Conservation (phyloP, 2,797 vertebrate species). For the Myiotriccus ornatus region DNA sequence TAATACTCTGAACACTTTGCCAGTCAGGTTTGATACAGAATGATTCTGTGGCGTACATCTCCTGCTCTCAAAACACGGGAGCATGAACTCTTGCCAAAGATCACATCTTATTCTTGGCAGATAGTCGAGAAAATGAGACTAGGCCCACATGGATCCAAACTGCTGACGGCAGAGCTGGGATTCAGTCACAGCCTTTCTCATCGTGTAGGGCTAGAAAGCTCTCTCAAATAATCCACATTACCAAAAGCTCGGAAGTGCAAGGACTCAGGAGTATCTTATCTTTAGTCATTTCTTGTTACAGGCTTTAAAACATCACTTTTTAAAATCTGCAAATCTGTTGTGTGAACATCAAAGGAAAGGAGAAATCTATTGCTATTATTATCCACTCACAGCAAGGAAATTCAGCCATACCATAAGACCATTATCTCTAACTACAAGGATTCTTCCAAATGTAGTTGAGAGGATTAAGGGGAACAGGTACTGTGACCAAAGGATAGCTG, state of each 20-base stretch:
- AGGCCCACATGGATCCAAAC: neutral
- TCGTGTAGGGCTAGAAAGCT: neutral
- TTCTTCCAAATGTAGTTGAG: neutral
- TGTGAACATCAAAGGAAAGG: neutral
- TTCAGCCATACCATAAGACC: neutral
- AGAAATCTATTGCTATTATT: neutral
- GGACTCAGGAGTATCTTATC: neutral
- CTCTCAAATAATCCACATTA: neutral
- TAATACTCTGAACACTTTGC: neutral
- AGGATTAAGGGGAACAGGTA: neutral
- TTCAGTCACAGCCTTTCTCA: neutral
- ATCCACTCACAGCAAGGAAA: neutral
- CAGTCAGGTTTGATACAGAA: conserved; percentile 16
- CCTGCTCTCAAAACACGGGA: neutral
- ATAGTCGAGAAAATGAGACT: neutral
- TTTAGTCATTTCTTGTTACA: conserved; percentile 8
- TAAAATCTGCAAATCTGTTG: neutral
- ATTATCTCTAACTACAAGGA: conserved; percentile 9
- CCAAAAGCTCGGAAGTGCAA: neutral
- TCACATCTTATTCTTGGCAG: conserved; percentile 15
- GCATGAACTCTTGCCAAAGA: neutral
- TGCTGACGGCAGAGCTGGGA: neutral
- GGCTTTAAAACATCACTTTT: neutral
- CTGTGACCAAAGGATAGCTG: neutral
- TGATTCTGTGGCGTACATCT: neutral